These are phyloP conservation scores for Rostratula benghalensis DNA, from an alignment of 2,113 vertebrate species.

Conservation along the genomic window DNA sequence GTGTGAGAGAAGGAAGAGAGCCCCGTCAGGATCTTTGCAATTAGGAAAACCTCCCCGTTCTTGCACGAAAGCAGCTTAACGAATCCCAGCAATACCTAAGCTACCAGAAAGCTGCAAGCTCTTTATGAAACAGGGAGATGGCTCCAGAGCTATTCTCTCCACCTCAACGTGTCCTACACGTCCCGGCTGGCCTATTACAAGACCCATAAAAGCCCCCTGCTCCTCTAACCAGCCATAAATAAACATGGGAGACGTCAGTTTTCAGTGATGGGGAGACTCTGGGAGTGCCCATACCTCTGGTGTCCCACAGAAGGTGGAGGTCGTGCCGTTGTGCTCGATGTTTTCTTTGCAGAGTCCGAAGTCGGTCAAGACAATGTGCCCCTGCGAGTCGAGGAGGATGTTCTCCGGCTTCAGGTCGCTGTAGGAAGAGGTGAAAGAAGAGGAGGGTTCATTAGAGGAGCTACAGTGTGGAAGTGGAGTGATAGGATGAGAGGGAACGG, in stretches of 20 bases:
- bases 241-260: neutral
- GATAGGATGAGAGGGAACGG: no score
- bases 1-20: neutral
- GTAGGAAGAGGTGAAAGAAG: neutral
- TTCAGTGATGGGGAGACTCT: neutral
- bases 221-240: neutral
- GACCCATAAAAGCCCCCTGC: neutral
- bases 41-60: neutral
- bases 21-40: neutral
- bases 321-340: conserved; percentile 96
- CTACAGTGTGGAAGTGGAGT: neutral
- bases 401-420: conserved; percentile 98
- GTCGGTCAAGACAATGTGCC: conserved; percentile 96
- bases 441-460: neutral
- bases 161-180: fast-evolving
- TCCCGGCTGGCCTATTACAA: neutral
- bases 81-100: neutral
- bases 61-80: neutral
- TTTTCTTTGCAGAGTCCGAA: conserved; percentile 99
- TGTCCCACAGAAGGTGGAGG: conserved; percentile 97
- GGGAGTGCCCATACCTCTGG: conserved; percentile 84
- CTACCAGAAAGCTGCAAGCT: neutral
- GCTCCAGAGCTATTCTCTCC: neutral
- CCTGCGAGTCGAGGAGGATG: conserved; percentile 95
- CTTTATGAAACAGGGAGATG: neutral